phyloP scores from a whole-genome alignment of 2,888 invertebrate genomes.

The Pollenia labialis region DNA sequence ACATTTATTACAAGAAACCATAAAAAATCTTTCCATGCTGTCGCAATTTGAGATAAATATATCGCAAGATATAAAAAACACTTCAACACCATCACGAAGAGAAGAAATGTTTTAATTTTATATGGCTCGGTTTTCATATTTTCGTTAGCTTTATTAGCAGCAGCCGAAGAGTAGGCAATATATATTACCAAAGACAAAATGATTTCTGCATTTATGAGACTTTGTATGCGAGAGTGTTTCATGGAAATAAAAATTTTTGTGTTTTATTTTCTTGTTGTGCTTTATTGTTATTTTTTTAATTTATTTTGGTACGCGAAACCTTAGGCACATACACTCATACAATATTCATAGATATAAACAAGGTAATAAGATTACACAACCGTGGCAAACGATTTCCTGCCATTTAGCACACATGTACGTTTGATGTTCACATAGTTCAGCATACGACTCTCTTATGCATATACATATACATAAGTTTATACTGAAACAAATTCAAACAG shows the following conservation, averaged over 20 bases:
- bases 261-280: background rate
- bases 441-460: background rate
- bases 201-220: no score
- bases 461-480: background rate
- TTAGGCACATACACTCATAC: background rate
- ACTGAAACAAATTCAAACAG: background rate
- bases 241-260: background rate
- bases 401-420: constrained; percentile 47
- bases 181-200: background rate
- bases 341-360: constrained; percentile 6
- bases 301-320: background rate
- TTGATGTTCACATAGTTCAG: background rate
- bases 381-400: constrained; percentile 49
- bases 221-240: background rate
- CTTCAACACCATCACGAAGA: background rate
- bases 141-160: background rate
- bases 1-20: no score
- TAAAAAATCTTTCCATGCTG: background rate
- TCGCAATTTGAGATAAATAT: constrained; percentile 3
- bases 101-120: background rate
- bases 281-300: constrained; percentile 1
- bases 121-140: background rate
- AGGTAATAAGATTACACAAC: constrained; percentile 47
- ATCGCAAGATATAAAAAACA: constrained; percentile 3
- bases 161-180: constrained; percentile 1